Evolutionary conservation across 2,113 vertebrate species (phyloP), one percentile per base, ranked within the genome.

Genomic region (Lipotes vexillifer): DNA sequence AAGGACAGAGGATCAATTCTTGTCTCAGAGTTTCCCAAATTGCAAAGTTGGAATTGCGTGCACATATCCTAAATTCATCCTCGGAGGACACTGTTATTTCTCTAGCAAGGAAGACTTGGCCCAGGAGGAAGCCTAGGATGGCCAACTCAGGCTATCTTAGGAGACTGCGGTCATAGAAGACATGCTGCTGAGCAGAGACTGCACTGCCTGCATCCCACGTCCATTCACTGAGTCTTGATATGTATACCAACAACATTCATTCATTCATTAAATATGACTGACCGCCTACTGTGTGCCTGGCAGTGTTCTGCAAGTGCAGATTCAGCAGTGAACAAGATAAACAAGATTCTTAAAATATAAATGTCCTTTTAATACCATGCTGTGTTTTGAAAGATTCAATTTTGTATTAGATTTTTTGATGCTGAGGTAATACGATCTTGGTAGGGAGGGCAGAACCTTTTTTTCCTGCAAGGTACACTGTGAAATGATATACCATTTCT

Each of bases 401-500:
- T 84, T 29, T 95, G 97, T 96, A 97, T 91, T 84, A 95, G 68
- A 82, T 0, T 38, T 98, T 97, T 80, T 81, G 92, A 97, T 97
- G 89, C 44, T 15, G 90, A 78, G 89, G 98, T 97, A 99, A 99
- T 63, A 89, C 33, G 97, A 98, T 94, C 96, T 90, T 27, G 38
- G 65, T n/a, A 84, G 93, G 81, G 90, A 92, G 63, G 61, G 72
- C 92, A 95, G 90, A 96, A 97, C 90, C 94, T 96, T 98, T 97
- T 94, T 97, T 96, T 94, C 93, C 96, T 97, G n/a, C 97, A 84
- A 93, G 97, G 97, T 96, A 89, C 85, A 92, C 92, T 33, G 90
- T 93, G 98, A 98, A 98, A 99, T 92, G 75, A 97, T 97, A 99
- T 9, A 96, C 97, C 80, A n/a, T 96, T 97, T 97, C 96, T 98